Percentiles rank a stretch among this genome's conserved stretches.
Conservation (phyloP, 2,888 invertebrate genomes). For the Orthosia gothica region DNA sequence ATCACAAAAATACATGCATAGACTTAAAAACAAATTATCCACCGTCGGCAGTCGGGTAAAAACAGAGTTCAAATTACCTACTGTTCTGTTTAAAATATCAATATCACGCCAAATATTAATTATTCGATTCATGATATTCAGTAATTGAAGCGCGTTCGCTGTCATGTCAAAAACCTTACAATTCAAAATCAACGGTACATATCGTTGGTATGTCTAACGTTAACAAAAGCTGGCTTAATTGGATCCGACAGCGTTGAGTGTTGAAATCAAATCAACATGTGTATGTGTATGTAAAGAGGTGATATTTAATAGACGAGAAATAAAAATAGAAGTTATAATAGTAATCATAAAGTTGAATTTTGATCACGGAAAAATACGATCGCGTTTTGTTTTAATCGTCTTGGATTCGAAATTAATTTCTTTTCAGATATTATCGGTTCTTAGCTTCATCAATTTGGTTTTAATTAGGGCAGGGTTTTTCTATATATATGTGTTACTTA, state of each 20-base stretch:
- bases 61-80: neutral
- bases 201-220: slow-evolving; percentile 71
- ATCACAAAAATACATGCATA: too few relatives aligned
- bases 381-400: slow-evolving; percentile 40
- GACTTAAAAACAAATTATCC: too few relatives aligned
- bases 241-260: slow-evolving; percentile 75
- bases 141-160: slow-evolving; percentile 68
- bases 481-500: neutral
- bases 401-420: slow-evolving; percentile 42
- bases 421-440: slow-evolving; percentile 20
- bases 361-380: slow-evolving; percentile 2
- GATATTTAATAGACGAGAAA: slow-evolving; percentile 41
- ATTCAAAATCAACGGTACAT: slow-evolving; percentile 67
- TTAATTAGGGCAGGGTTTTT: slow-evolving; percentile 11
- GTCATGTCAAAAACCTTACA: slow-evolving; percentile 75
- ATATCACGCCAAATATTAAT: slow-evolving; percentile 58
- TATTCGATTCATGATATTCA: slow-evolving; percentile 62
- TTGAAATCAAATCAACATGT: slow-evolving; percentile 75
- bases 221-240: slow-evolving; percentile 80
- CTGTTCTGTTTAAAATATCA: slow-evolving; percentile 32
- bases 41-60: too few relatives aligned
- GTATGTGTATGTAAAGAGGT: slow-evolving; percentile 68
- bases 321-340: slow-evolving; percentile 33
- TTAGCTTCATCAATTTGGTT: slow-evolving; percentile 11
- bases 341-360: slow-evolving; percentile 44